These are phyloP conservation scores for Podarcis muralis DNA, from an alignment of 2,113 vertebrate genomes.

Conservation along the genomic window DNA sequence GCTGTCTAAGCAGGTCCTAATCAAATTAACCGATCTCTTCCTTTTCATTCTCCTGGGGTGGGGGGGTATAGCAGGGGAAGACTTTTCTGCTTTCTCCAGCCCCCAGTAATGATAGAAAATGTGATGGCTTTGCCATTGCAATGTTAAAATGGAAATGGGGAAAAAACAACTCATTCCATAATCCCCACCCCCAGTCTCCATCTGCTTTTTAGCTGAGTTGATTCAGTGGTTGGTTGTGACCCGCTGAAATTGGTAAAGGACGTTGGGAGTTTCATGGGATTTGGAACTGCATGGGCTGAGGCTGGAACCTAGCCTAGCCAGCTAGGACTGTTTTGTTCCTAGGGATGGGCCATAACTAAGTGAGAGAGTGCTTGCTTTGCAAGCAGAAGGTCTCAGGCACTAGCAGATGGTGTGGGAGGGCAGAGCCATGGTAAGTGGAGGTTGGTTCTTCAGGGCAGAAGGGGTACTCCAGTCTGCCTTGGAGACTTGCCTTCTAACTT, in stretches of 20 bases:
- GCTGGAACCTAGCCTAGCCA: background rate
- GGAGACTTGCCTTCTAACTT: too few relatives aligned
- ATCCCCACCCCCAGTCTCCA: background rate
- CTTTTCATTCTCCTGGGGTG: background rate
- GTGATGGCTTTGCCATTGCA: background rate
- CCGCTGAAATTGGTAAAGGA: background rate
- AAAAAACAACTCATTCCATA: background rate
- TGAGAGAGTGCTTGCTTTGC: background rate
- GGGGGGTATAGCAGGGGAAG: too few relatives aligned
- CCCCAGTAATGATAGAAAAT: background rate
- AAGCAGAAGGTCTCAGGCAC: background rate
- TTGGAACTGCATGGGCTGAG: background rate
- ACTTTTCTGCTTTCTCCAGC: too few relatives aligned
- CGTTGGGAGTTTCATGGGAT: background rate
- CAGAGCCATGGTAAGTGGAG: too few relatives aligned
- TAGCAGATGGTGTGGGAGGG: too few relatives aligned
- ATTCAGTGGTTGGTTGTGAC: background rate
- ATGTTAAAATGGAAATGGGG: background rate
- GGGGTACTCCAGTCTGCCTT: too few relatives aligned
- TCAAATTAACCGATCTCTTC: constrained; percentile 42
- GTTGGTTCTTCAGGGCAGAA: too few relatives aligned
- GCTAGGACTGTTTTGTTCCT: background rate
- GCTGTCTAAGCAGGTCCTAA: constrained; percentile 57
- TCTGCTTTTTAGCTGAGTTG: background rate
- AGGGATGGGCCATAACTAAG: background rate